A percentile compares a stretch with the other conserved stretches of the same genome.
Evolutionary conservation across 2,113 vertebrate genomes (phyloP).

Genomic region (Gallinago paraguaiae): DNA sequence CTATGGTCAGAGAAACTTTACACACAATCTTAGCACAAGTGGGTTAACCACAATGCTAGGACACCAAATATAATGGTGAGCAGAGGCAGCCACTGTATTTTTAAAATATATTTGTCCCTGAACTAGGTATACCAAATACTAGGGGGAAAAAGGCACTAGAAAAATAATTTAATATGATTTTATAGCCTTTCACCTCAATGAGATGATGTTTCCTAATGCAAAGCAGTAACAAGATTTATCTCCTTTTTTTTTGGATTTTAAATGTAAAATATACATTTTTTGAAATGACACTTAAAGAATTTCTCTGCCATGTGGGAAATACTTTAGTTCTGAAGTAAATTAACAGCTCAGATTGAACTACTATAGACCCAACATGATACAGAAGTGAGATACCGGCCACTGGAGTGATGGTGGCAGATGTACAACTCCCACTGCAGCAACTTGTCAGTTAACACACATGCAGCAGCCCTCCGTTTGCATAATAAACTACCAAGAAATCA

Average conservation of each 20-base stretch:
- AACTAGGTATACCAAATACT: background rate
- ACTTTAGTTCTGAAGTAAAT: constrained; percentile 35
- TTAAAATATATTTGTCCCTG: background rate
- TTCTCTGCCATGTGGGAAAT: background rate
- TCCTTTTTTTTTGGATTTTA: background rate
- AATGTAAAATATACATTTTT: background rate
- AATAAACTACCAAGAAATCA: constrained; percentile 46
- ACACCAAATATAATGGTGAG: background rate
- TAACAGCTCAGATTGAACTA: constrained; percentile 37
- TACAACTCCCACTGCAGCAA: background rate
- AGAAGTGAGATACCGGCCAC: background rate
- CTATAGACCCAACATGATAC: background rate
- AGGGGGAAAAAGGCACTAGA: background rate
- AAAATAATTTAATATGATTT: background rate
- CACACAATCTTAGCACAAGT: background rate
- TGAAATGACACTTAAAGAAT: background rate
- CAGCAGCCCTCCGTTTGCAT: background rate
- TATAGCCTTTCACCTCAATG: background rate
- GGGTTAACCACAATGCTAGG: background rate
- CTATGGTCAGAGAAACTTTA: background rate
- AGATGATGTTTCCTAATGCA: background rate
- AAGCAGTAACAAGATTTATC: background rate
- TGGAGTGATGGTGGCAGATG: background rate
- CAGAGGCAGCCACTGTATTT: background rate
- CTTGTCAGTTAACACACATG: background rate